Conservation (phyloP, 2,113 vertebrate genomes). For the Aptenodytes patagonicus region DNA sequence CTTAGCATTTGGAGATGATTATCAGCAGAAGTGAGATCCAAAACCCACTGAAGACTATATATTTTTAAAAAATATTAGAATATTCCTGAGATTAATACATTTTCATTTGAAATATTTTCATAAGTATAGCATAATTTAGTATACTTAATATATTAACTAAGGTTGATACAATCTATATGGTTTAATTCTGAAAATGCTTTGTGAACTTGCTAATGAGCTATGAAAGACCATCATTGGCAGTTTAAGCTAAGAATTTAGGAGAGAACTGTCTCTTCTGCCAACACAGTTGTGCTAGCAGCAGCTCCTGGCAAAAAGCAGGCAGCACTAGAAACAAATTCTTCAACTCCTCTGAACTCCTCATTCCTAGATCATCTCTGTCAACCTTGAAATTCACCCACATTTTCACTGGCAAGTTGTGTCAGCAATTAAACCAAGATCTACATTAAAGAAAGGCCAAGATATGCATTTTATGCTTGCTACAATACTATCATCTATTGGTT, state of each 20-base stretch:
- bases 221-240: neutral
- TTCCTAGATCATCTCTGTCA: neutral
- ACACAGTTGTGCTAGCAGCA: neutral
- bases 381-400: neutral
- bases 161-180: neutral
- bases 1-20: neutral
- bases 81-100: neutral
- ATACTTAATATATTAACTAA: neutral
- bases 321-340: neutral
- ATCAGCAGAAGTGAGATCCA: neutral
- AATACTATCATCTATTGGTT: neutral
- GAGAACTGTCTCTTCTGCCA: neutral
- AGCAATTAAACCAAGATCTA: neutral
- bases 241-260: neutral
- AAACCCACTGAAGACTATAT: neutral
- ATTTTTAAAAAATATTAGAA: neutral
- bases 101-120: neutral
- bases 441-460: neutral
- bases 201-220: neutral
- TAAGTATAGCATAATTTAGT: neutral
- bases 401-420: neutral
- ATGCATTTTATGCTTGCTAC: neutral
- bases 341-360: neutral
- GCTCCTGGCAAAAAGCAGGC: neutral
- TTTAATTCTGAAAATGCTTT: neutral